Evolutionary conservation across 2,888 invertebrate species (phyloP).

Genomic region (Synergus laeviventris): DNA sequence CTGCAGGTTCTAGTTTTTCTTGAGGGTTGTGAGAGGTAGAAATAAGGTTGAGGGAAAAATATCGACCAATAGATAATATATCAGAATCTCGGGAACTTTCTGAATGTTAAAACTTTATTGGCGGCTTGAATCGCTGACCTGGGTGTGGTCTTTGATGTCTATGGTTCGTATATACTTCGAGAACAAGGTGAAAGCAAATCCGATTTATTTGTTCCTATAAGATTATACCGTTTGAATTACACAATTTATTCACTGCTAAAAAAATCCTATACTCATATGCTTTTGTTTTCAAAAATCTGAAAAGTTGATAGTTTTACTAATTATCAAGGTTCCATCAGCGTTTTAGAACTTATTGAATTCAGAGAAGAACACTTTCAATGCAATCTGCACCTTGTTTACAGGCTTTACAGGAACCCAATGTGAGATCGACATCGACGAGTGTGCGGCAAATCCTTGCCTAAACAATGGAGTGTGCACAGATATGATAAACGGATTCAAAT

Average conservation of each 20-base stretch:
- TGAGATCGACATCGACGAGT: constrained; percentile 94
- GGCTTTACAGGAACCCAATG: constrained; percentile 94
- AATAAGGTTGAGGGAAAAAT: background rate
- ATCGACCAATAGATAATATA: background rate
- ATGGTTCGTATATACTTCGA: background rate
- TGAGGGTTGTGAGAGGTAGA: background rate
- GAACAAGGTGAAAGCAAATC: background rate
- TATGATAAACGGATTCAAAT: constrained; percentile 91
- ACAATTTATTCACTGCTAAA: constrained; percentile 3
- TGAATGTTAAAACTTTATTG: background rate
- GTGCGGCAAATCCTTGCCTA: constrained; percentile 89
- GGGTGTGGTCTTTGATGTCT: background rate
- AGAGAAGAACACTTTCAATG: background rate
- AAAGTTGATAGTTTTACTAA: no score
- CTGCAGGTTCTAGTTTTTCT: background rate
- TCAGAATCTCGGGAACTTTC: constrained; percentile 19
- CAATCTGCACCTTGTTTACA: constrained; percentile 67
- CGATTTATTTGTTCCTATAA: background rate
- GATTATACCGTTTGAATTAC: constrained; percentile 16
- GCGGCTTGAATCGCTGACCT: constrained; percentile 6
- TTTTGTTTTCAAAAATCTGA: no score
- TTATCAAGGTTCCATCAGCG: background rate
- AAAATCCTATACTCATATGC: no score
- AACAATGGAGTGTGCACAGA: constrained; percentile 93
- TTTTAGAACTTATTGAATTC: no score